phyloP scores from a whole-genome alignment of 2,888 invertebrate genomes.

The Crematogaster levior region DNA sequence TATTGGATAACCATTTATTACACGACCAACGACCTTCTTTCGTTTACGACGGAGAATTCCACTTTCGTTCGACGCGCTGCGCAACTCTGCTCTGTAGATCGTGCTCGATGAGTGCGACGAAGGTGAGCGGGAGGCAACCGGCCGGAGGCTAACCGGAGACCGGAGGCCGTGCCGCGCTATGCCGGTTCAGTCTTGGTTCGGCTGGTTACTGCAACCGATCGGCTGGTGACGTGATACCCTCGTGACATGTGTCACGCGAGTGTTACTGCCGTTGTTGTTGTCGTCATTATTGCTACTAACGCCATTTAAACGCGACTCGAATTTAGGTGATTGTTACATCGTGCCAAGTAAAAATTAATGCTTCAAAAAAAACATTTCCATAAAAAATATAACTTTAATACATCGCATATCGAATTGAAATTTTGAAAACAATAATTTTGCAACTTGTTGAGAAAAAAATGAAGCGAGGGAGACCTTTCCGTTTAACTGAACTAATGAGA shows the following conservation, averaged over 20 bases:
- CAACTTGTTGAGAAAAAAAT: neutral
- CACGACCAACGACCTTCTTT: neutral
- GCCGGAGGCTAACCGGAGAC: slow-evolving; percentile 56
- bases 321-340: slow-evolving; percentile 70
- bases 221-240: slow-evolving; percentile 67
- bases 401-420: neutral
- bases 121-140: slow-evolving; percentile 58
- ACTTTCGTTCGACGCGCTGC: slow-evolving; percentile 18
- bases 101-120: slow-evolving; percentile 37
- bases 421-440: neutral
- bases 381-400: neutral
- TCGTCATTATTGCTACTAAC: slow-evolving; percentile 61
- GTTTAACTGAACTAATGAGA: too few relatives aligned
- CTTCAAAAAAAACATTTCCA: neutral
- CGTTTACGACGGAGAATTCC: slow-evolving; percentile 15
- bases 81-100: slow-evolving; percentile 1
- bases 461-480: neutral
- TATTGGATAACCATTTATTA: neutral
- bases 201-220: slow-evolving; percentile 72
- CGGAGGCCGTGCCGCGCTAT: slow-evolving; percentile 60
- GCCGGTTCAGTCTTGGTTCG: slow-evolving; percentile 74
- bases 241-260: slow-evolving; percentile 76
- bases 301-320: slow-evolving; percentile 70
- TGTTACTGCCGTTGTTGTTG: slow-evolving; percentile 68
- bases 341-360: slow-evolving; percentile 16